These are phyloP conservation scores for Cheilosia vulpina DNA, from an alignment of 2,888 invertebrate species.

Conservation along the genomic window DNA sequence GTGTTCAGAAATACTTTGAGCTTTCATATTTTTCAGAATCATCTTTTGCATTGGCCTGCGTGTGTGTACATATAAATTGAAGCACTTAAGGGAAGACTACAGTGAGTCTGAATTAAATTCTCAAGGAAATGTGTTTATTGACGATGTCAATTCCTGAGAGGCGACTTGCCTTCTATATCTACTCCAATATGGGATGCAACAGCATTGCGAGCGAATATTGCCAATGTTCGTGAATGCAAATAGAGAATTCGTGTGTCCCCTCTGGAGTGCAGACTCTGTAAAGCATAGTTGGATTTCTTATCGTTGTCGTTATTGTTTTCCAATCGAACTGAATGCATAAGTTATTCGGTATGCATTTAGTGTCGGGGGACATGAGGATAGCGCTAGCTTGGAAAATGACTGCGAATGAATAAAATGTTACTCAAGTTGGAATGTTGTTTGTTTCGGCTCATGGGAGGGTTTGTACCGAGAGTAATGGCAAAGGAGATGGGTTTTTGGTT, in stretches of 20 bases:
- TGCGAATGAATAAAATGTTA: slow-evolving; percentile 15
- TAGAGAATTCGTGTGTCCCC: background rate
- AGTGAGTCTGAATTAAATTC: background rate
- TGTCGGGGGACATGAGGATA: background rate
- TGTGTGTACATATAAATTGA: background rate
- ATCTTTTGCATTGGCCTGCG: slow-evolving; percentile 9
- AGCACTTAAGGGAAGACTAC: slow-evolving; percentile 12
- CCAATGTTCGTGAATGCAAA: slow-evolving; percentile 25
- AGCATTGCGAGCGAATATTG: background rate
- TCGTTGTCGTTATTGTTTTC: slow-evolving; percentile 42
- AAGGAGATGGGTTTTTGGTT: background rate
- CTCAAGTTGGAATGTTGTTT: background rate
- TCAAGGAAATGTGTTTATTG: background rate
- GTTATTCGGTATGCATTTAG: slow-evolving; percentile 31
- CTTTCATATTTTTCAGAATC: background rate
- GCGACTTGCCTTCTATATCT: slow-evolving; percentile 5
- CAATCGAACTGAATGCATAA: slow-evolving; percentile 45
- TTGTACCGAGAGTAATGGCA: background rate
- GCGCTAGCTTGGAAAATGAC: background rate
- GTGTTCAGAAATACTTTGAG: background rate
- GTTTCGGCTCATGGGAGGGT: background rate
- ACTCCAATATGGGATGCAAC: slow-evolving; percentile 7
- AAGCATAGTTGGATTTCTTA: slow-evolving; percentile 43
- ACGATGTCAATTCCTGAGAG: slow-evolving; percentile 24
- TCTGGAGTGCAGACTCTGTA: background rate